Evolutionary conservation across 2,113 vertebrate genomes (phyloP).

Genomic region (Nematolebias whitei): DNA sequence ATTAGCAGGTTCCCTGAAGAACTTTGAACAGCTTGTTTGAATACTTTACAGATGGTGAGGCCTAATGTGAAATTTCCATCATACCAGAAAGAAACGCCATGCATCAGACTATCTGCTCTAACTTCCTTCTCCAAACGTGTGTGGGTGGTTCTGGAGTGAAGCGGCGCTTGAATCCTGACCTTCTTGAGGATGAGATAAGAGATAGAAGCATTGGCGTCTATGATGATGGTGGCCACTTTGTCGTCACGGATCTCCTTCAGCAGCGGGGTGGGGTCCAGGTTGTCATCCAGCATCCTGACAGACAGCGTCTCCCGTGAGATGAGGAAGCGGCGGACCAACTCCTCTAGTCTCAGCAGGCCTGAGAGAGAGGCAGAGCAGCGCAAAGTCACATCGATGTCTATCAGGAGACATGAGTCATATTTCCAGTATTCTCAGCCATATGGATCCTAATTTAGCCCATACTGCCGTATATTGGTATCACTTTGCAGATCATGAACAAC

Average conservation of each 20-base stretch:
- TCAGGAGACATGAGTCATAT: conserved; percentile 39
- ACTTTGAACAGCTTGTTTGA: conserved; percentile 15
- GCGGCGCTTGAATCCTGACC: conserved; percentile 71
- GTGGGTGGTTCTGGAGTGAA: conserved; percentile 8
- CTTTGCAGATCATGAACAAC: conserved; percentile 30
- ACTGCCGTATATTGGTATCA: conserved; percentile 20
- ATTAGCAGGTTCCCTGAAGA: conserved; percentile 32
- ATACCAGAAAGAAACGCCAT: conserved; percentile 16
- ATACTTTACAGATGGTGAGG: conserved; percentile 28
- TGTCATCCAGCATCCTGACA: conserved; percentile 91
- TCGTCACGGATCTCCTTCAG: conserved; percentile 95
- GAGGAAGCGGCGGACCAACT: conserved; percentile 90
- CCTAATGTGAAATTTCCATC: conserved; percentile 19
- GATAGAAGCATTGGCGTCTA: conserved; percentile 90
- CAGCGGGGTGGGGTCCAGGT: conserved; percentile 89
- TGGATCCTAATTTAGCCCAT: conserved; percentile 26
- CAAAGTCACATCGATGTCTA: conserved; percentile 44
- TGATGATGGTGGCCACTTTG: conserved; percentile 94
- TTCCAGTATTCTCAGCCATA: conserved; percentile 28
- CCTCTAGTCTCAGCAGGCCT: conserved; percentile 92
- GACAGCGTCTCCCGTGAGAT: conserved; percentile 94
- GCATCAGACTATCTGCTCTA: conserved; percentile 6
- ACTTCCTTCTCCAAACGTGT: conserved; percentile 8
- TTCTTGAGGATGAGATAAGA: conserved; percentile 91
- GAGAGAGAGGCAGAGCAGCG: conserved; percentile 44